Conservation (phyloP, 2,888 invertebrate genomes). For the Sisyra nigra region DNA sequence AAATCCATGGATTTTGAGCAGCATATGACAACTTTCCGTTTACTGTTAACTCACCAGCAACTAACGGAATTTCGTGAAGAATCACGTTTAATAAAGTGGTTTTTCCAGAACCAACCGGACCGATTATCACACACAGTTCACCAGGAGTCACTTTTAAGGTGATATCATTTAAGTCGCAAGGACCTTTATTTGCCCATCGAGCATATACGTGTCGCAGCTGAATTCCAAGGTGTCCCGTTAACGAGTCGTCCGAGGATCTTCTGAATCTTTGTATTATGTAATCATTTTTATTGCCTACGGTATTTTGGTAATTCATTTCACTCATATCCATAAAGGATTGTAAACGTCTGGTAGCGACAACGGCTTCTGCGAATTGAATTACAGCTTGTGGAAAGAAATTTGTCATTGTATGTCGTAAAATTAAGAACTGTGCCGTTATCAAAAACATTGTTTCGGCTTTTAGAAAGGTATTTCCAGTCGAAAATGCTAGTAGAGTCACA, state of each 20-base stretch:
- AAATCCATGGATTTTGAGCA: constrained; percentile 46
- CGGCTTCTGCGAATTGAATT: constrained; percentile 36
- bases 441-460: constrained; percentile 32
- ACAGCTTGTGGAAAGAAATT: constrained; percentile 44
- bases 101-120: constrained; percentile 53
- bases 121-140: constrained; percentile 38
- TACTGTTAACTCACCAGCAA: constrained; percentile 25
- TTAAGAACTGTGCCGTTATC: constrained; percentile 42
- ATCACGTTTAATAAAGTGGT: constrained; percentile 28
- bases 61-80: constrained; percentile 27
- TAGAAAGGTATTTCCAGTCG: constrained; percentile 28
- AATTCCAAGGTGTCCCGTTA: constrained; percentile 11
- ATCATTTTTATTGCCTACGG: constrained; percentile 8
- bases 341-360: constrained; percentile 33
- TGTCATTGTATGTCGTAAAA: constrained; percentile 40
- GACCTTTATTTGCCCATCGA: constrained; percentile 17
- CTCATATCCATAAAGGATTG: constrained; percentile 17
- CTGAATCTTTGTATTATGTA: constrained; percentile 11
- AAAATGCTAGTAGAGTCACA: constrained; percentile 40
- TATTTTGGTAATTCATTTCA: constrained; percentile 15
- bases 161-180: constrained; percentile 27
- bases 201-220: constrained; percentile 16
- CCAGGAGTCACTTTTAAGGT: constrained; percentile 26
- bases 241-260: neutral
- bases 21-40: constrained; percentile 38